Percentiles rank a stretch among this genome's conserved stretches.
Evolutionary conservation across 2,113 vertebrate species (phyloP).

Genomic region (Dromas ardeola): DNA sequence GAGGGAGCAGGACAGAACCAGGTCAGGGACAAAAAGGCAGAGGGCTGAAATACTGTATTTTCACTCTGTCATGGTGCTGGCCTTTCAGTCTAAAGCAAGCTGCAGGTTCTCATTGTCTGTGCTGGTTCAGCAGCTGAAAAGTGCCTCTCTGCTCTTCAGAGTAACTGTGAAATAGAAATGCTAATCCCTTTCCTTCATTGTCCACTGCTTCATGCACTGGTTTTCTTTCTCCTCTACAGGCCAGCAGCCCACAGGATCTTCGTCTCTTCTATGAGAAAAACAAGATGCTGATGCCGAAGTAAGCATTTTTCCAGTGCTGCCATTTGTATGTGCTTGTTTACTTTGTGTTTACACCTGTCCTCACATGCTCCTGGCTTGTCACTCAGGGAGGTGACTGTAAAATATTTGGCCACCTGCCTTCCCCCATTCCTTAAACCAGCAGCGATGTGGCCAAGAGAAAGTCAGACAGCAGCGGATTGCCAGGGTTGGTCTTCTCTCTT

Average conservation of each 20-base stretch:
- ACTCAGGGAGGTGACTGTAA: not conserved
- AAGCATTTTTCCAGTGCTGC: conserved; percentile 56
- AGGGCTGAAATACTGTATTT: not conserved
- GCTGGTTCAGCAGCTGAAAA: not conserved
- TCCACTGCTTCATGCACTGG: not conserved
- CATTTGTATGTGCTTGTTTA: conserved; percentile 6
- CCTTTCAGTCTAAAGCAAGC: not conserved
- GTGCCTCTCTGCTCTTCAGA: not conserved
- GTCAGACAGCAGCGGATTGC: not conserved
- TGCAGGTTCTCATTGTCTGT: not conserved
- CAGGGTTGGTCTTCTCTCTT: not conserved
- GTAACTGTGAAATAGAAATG: not conserved
- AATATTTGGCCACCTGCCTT: conserved; percentile 21
- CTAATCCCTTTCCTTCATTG: not conserved
- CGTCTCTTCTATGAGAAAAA: conserved; percentile 95
- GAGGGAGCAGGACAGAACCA: not conserved
- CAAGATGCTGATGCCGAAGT: conserved; percentile 90
- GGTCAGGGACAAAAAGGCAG: not conserved
- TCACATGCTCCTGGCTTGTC: not conserved
- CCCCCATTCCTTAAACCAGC: not conserved
- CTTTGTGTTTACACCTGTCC: conserved; percentile 34
- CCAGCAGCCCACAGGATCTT: conserved; percentile 93
- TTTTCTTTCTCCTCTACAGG: conserved; percentile 73
- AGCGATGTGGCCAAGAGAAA: not conserved
- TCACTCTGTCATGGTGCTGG: not conserved